These are phyloP conservation scores for Chelonia mydas DNA, from an alignment of 2,797 vertebrate genomes.

Conservation along the genomic window DNA sequence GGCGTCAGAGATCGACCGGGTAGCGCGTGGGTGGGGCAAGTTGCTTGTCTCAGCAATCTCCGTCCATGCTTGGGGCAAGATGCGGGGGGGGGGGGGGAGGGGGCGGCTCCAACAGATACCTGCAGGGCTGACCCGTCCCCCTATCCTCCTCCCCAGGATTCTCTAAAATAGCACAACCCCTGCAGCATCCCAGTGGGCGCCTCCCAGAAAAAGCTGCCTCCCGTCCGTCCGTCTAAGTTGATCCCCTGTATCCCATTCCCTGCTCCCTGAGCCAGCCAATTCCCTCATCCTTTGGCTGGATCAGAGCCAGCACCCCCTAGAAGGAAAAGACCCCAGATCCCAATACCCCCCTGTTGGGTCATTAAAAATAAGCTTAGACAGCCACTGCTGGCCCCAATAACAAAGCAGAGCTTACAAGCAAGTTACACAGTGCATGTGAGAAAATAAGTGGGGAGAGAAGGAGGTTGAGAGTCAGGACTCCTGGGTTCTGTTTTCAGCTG, in stretches of 20 bases:
- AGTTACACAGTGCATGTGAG: not conserved
- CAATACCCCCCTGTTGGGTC: not conserved
- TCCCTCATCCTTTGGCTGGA: not conserved
- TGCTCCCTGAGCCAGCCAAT: not conserved
- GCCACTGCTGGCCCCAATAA: not conserved
- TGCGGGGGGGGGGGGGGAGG: rapidly evolving
- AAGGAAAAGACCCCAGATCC: not conserved
- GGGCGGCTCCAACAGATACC: not conserved
- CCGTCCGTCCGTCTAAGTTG: too few species aligned
- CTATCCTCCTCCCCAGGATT: not conserved
- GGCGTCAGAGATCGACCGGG: not conserved
- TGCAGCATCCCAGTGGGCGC: not conserved
- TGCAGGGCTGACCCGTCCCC: not conserved
- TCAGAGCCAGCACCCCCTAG: not conserved
- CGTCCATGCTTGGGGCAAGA: not conserved
- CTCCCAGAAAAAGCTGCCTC: not conserved
- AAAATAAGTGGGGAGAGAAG: not conserved
- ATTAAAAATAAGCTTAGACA: not conserved
- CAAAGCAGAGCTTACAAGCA: not conserved
- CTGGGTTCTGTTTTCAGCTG: not conserved
- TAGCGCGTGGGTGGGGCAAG: not conserved
- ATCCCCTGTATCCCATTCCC: not conserved
- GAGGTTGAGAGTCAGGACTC: not conserved
- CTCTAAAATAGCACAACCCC: not conserved
- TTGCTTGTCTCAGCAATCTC: not conserved